These are phyloP conservation scores for Calameuta pallipes DNA, from an alignment of 2,888 invertebrate genomes.

Conservation along the genomic window DNA sequence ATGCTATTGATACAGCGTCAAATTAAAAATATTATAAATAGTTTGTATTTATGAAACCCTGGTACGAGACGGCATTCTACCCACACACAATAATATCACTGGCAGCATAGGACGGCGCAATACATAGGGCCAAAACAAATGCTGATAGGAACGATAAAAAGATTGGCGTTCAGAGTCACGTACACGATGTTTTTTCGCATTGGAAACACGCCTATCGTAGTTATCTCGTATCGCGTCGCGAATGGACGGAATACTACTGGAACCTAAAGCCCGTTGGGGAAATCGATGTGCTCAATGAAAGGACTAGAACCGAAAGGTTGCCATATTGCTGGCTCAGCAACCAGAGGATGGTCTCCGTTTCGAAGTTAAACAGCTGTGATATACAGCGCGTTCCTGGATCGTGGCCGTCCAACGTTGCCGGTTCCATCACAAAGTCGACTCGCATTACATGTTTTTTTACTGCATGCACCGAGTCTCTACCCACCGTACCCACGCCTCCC, in stretches of 20 bases:
- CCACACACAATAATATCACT: not conserved
- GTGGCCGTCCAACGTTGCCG: constrained; percentile 37
- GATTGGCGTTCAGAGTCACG: not conserved
- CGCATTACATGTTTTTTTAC: constrained; percentile 39
- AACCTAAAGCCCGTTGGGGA: not conserved
- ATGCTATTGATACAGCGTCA: not conserved
- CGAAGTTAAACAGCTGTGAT: not conserved
- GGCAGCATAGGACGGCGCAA: not conserved
- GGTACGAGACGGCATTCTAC: not conserved
- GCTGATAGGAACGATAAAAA: not conserved
- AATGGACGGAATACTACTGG: not conserved
- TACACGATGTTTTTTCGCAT: not conserved
- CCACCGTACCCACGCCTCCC: constrained; percentile 20
- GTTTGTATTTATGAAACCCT: not conserved
- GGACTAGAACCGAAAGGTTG: not conserved
- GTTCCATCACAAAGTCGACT: constrained; percentile 19
- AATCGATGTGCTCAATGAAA: not conserved
- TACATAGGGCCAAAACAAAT: not conserved
- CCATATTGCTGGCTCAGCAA: not conserved
- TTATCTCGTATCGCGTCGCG: not conserved
- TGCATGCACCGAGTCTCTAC: constrained; percentile 29
- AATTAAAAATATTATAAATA: not conserved
- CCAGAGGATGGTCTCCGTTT: not conserved
- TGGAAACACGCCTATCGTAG: not conserved
- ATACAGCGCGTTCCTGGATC: not conserved